phyloP scores from a whole-genome alignment of 2,797 vertebrate species.

The Mionectes olivaceus region DNA sequence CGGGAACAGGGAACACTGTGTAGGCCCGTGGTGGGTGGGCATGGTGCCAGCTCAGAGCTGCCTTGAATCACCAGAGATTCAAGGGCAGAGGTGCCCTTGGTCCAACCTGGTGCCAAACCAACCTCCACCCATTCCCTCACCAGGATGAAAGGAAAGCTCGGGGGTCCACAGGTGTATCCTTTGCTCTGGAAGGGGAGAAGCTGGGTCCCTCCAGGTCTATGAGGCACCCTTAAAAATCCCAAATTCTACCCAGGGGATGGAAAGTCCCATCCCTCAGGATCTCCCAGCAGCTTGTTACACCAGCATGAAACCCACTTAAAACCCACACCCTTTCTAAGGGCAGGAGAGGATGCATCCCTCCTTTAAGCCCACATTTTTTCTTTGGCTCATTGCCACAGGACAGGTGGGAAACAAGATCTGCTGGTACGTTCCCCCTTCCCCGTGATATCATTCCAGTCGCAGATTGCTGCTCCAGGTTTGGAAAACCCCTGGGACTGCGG shows the following conservation, averaged over 20 bases:
- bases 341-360: background rate
- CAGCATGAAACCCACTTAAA: background rate
- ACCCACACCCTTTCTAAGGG: background rate
- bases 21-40: rapidly evolving
- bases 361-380: rapidly evolving
- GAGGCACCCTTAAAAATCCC: background rate
- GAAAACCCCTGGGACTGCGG: background rate
- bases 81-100: background rate
- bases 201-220: background rate
- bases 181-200: background rate
- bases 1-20: rapidly evolving
- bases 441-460: rapidly evolving
- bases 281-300: background rate
- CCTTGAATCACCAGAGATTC: background rate
- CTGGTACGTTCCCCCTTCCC: background rate
- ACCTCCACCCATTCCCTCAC: rapidly evolving
- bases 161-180: rapidly evolving
- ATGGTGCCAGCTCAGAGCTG: rapidly evolving
- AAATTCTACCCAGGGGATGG: background rate
- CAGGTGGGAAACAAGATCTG: background rate
- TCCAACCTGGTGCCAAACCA: background rate
- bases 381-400: rapidly evolving
- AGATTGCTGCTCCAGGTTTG: background rate
- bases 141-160: rapidly evolving
- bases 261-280: background rate